A percentile compares a stretch with the other conserved stretches of the same genome.
Conservation (phyloP, 2,113 vertebrate genomes). For the Heterocephalus glaber region DNA sequence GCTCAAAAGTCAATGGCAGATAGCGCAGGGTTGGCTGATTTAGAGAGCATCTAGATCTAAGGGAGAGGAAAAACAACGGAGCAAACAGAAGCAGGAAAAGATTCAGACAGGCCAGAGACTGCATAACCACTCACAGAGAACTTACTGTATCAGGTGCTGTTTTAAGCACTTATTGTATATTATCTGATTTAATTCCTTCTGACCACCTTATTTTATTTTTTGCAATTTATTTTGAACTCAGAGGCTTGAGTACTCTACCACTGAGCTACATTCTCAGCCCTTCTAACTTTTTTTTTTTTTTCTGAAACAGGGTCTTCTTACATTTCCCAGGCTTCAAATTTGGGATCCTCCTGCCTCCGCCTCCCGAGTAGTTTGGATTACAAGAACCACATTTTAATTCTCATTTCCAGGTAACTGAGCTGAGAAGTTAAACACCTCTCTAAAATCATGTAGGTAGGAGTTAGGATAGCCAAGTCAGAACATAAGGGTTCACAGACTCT, state of each 20-base stretch:
- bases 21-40: not conserved
- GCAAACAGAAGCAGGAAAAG: not conserved
- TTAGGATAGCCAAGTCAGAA: not conserved
- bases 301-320: not conserved
- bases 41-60: not conserved
- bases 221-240: not conserved
- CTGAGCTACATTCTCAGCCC: not conserved
- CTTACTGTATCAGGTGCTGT: not conserved
- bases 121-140: not conserved
- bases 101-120: not conserved
- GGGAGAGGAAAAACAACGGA: not conserved
- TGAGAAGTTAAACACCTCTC: not conserved
- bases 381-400: not conserved
- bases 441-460: not conserved
- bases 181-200: conserved; percentile 7
- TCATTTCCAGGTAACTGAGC: not conserved
- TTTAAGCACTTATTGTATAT: not conserved
- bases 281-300: not conserved
- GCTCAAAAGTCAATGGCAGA: not conserved
- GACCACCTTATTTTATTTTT: not conserved
- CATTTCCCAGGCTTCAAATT: not conserved
- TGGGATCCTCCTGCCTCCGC: not conserved
- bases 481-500: not conserved
- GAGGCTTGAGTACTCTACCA: not conserved
- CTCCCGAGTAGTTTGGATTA: not conserved